A percentile compares a stretch with the other conserved stretches of the same genome.
phyloP scores from a whole-genome alignment of 2,113 vertebrate species.

The Marmota flaviventris region DNA sequence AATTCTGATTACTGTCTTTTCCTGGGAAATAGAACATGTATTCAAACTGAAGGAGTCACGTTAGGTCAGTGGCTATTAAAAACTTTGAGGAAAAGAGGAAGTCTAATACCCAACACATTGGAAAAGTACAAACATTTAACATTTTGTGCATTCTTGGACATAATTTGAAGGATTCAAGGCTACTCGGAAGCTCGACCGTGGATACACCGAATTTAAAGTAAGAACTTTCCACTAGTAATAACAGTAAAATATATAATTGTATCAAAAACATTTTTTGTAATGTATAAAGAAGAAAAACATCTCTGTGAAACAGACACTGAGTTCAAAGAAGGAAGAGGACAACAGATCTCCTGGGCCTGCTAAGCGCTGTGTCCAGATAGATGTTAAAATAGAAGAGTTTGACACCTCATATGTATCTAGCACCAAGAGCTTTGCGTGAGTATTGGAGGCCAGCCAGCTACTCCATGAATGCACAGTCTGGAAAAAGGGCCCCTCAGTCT shows the following conservation, averaged over 20 bases:
- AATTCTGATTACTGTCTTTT: constrained; percentile 51
- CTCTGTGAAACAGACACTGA: background rate
- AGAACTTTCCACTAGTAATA: background rate
- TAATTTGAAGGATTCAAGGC: background rate
- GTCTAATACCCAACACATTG: background rate
- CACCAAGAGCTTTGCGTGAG: background rate
- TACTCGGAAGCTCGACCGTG: background rate
- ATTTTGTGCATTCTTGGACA: background rate
- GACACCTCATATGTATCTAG: background rate
- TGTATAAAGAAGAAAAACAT: background rate
- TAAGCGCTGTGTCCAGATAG: background rate
- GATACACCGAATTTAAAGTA: background rate
- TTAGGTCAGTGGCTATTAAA: constrained; percentile 19
- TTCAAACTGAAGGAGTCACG: background rate
- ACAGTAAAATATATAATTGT: background rate
- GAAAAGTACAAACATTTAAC: constrained; percentile 42
- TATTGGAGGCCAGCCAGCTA: background rate
- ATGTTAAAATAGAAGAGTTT: background rate
- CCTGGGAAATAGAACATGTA: background rate
- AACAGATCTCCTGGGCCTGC: background rate
- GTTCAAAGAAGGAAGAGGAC: background rate
- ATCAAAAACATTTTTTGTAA: background rate
- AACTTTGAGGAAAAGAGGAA: constrained; percentile 1
- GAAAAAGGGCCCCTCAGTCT: background rate
- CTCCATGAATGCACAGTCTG: background rate